Evolutionary conservation across 2,797 vertebrate genomes (phyloP).

Genomic region (Microctenopoma lineatum): DNA sequence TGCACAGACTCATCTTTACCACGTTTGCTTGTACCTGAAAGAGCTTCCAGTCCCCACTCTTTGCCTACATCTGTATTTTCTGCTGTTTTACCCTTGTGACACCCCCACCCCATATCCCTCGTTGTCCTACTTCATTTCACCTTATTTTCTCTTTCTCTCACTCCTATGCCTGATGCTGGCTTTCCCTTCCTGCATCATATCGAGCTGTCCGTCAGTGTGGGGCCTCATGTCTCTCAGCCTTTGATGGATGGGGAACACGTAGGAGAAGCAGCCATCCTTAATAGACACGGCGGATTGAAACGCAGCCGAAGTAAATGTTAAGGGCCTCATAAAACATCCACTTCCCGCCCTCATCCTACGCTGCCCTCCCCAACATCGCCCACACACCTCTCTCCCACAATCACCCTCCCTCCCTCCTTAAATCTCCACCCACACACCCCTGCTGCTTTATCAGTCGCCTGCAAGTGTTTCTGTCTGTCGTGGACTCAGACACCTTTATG

Average conservation of each 20-base stretch:
- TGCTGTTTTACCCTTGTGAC: slow-evolving; percentile 18
- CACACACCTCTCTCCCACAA: slow-evolving; percentile 47
- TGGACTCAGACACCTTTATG: slow-evolving; percentile 11
- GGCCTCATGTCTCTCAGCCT: slow-evolving; percentile 58
- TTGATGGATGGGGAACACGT: slow-evolving; percentile 85
- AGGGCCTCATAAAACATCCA: slow-evolving; percentile 87
- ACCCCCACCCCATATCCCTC: neutral
- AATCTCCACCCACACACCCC: slow-evolving; percentile 55
- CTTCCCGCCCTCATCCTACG: slow-evolving; percentile 68
- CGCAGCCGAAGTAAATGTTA: slow-evolving; percentile 87
- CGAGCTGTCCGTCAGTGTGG: slow-evolving; percentile 74
- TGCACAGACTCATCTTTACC: slow-evolving; percentile 32
- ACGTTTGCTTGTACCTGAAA: slow-evolving; percentile 55
- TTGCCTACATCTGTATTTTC: slow-evolving; percentile 25
- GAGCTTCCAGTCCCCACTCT: slow-evolving; percentile 2
- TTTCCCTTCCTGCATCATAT: slow-evolving; percentile 68
- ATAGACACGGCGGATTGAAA: slow-evolving; percentile 86
- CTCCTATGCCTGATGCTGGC: slow-evolving; percentile 30
- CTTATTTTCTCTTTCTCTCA: slow-evolving; percentile 34
- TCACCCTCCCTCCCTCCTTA: slow-evolving; percentile 44
- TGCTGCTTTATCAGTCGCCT: slow-evolving; percentile 42
- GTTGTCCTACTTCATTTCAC: slow-evolving; percentile 26
- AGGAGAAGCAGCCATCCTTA: slow-evolving; percentile 82
- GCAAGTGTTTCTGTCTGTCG: slow-evolving; percentile 39
- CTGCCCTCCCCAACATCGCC: slow-evolving; percentile 57